phyloP scores from a whole-genome alignment of 2,797 vertebrate species.

The Phoxinus dragarum region DNA sequence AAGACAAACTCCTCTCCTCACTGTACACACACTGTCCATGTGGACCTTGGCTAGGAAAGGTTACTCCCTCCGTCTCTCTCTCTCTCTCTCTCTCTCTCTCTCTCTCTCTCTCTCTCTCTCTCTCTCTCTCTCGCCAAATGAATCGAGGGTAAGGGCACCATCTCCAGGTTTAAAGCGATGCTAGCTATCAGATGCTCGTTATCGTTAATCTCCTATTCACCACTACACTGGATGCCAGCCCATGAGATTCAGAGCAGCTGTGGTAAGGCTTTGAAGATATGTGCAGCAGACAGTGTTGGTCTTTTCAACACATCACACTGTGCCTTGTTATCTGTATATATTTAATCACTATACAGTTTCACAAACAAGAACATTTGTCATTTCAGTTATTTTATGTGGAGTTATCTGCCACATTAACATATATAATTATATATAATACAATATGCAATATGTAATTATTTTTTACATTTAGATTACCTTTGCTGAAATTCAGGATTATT shows the following conservation, averaged over 20 bases:
- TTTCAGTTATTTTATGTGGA: background rate
- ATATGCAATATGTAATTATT: background rate
- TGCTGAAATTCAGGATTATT: background rate
- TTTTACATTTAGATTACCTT: background rate
- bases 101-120: constrained; percentile 22
- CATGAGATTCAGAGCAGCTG: constrained; percentile 59
- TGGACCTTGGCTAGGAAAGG: constrained; percentile 78
- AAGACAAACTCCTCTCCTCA: constrained; percentile 46
- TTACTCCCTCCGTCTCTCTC: constrained; percentile 36
- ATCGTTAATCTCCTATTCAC: constrained; percentile 53
- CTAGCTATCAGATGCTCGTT: constrained; percentile 60
- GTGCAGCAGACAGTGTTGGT: constrained; percentile 46
- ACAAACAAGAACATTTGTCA: background rate
- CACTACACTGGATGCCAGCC: constrained; percentile 61
- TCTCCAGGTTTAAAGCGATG: constrained; percentile 55
- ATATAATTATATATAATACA: background rate
- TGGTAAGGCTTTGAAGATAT: constrained; percentile 57
- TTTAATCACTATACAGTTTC: constrained; percentile 8
- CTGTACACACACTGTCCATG: constrained; percentile 36
- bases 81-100: constrained; percentile 7
- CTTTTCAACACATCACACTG: constrained; percentile 16
- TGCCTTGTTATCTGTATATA: constrained; percentile 16
- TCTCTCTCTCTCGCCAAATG: constrained; percentile 32
- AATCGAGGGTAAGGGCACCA: constrained; percentile 59
- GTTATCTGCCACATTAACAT: background rate